Evolutionary conservation across 2,113 vertebrate species (phyloP).

Genomic region (Ancistrus triradiatus): DNA sequence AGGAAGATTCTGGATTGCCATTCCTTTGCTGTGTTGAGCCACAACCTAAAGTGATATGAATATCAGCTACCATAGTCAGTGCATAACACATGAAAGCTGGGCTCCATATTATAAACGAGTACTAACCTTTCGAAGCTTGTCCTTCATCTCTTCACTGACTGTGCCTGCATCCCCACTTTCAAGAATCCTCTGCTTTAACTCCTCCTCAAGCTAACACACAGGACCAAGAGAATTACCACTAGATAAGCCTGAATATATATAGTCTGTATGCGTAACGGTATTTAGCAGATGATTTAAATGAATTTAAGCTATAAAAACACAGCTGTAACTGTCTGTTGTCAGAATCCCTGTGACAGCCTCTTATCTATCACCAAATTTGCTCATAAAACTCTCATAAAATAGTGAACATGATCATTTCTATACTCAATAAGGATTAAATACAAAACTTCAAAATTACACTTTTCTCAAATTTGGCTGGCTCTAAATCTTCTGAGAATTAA

Average conservation of each 20-base stretch:
- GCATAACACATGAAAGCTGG: not conserved
- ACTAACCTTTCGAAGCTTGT: constrained; percentile 75
- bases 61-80: not conserved
- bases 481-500: no score
- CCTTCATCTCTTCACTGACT: constrained; percentile 74
- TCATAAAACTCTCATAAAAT: no score
- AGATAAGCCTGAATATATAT: not conserved
- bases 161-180: constrained; percentile 74
- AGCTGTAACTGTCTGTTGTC: no score
- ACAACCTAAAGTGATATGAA: constrained; percentile 60
- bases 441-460: no score
- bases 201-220: constrained; percentile 70
- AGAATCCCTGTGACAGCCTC: no score
- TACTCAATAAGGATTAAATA: no score
- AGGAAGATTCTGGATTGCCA: constrained; percentile 74
- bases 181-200: constrained; percentile 69
- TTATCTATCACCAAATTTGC: no score
- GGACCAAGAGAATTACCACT: not conserved
- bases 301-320: no score
- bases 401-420: no score
- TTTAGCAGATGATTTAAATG: no score
- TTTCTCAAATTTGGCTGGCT: no score
- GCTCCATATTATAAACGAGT: not conserved
- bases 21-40: constrained; percentile 60
- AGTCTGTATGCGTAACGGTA: no score